Percentiles rank a stretch among this genome's conserved stretches.
These are phyloP conservation scores for Drosophila rellima DNA, from an alignment of 2,888 invertebrate species.

Conservation along the genomic window DNA sequence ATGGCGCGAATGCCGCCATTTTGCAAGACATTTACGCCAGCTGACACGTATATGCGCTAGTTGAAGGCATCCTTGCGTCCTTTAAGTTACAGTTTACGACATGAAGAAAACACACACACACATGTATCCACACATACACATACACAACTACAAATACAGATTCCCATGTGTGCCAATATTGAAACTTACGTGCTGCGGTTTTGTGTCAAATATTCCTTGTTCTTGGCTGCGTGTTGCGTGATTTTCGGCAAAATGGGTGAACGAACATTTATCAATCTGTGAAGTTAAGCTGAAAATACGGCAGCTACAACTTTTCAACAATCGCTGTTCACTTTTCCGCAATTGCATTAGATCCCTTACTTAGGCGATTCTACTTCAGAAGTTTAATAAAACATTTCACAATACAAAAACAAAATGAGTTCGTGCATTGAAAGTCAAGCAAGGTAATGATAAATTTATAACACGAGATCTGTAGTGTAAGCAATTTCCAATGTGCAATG, in stretches of 20 bases:
- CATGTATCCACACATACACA: not conserved
- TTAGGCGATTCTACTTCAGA: slow-evolving; percentile 26
- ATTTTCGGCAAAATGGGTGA: slow-evolving; percentile 33
- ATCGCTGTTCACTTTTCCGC: slow-evolving; percentile 57
- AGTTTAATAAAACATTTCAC: slow-evolving; percentile 41
- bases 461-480: not conserved
- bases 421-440: slow-evolving; percentile 12
- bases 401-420: not conserved
- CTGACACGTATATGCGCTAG: slow-evolving; percentile 65
- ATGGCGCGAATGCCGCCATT: slow-evolving; percentile 62
- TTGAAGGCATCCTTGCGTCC: slow-evolving; percentile 39
- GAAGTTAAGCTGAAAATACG: slow-evolving; percentile 54
- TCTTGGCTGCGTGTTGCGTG: slow-evolving; percentile 39
- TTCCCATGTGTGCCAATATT: slow-evolving; percentile 56
- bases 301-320: slow-evolving; percentile 57
- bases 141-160: slow-evolving; percentile 1
- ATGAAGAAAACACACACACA: slow-evolving; percentile 19
- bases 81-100: slow-evolving; percentile 51
- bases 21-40: slow-evolving; percentile 69
- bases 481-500: not conserved
- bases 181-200: slow-evolving; percentile 62
- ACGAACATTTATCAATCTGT: slow-evolving; percentile 56
- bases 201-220: slow-evolving; percentile 71
- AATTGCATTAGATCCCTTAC: slow-evolving; percentile 55
- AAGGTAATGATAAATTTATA: slow-evolving; percentile 7